These are phyloP conservation scores for Abrostola tripartita DNA, from an alignment of 2,888 invertebrate genomes.

Conservation along the genomic window DNA sequence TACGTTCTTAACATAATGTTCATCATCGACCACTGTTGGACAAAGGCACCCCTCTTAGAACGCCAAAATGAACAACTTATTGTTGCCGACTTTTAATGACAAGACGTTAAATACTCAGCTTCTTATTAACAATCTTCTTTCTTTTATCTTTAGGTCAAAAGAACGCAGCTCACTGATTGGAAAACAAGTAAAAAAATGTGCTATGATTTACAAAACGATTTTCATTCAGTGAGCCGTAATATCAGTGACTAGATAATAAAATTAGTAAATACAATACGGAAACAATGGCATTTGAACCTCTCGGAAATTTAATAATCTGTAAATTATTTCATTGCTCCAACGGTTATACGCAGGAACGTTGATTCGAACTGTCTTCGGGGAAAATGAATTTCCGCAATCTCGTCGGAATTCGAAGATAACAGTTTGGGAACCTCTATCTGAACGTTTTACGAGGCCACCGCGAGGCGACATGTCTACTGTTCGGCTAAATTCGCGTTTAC, in stretches of 20 bases:
- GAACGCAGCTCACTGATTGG: too few relatives aligned
- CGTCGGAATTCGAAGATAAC: constrained; percentile 36
- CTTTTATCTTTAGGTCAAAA: too few relatives aligned
- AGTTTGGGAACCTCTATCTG: constrained; percentile 29
- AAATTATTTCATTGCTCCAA: constrained; percentile 33
- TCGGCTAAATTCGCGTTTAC: constrained; percentile 25
- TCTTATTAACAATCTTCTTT: too few relatives aligned
- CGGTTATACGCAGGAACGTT: constrained; percentile 32
- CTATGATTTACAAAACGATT: too few relatives aligned
- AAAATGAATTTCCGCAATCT: constrained; percentile 43
- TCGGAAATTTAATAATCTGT: constrained; percentile 30
- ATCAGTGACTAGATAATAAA: background rate
- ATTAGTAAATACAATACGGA: constrained; percentile 17
- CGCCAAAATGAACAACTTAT: too few relatives aligned
- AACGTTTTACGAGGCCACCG: constrained; percentile 37
- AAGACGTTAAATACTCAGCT: too few relatives aligned
- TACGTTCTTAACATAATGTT: too few relatives aligned
- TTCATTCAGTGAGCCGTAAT: too few relatives aligned
- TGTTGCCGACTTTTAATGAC: too few relatives aligned
- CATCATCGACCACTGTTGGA: too few relatives aligned
- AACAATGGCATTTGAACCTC: constrained; percentile 12
- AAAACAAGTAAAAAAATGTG: too few relatives aligned
- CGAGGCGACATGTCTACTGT: constrained; percentile 20
- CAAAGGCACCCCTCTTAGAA: too few relatives aligned
- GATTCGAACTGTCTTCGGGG: constrained; percentile 38